Evolutionary conservation across 2,797 vertebrate genomes (phyloP), one percentile per base, ranked within the genome.

Genomic region (Cossypha polioptera): DNA sequence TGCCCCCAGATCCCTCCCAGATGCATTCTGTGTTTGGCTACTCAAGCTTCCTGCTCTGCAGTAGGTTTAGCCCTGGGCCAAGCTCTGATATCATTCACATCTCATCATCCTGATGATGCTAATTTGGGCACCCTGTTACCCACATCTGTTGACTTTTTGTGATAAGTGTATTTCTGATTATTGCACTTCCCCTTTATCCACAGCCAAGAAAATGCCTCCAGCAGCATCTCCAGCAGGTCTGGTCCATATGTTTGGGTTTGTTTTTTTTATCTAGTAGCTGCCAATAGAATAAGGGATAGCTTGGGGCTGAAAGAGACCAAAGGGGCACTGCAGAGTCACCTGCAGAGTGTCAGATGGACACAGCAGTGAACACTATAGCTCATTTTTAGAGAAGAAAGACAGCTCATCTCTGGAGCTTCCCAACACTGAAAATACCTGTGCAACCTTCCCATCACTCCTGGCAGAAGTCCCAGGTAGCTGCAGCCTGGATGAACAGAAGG

Each of bases 191-290:
- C 31, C 62, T 95, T 63, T 25, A 66, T 58, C 68, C 55, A 29
- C 33, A 59, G 82, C 86, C 76, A 93, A 86, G 69, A 43, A 90
- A 90, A 84, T 0, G 10, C 84, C 71, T 89, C 71, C 78, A 88
- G 69, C 61, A 95, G n/a, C 58, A 66, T 51, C 61, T 74, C 78
- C 81, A 95, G 58, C 58, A 83, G 42, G 42, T 9, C 58, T 69
- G 55, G 28, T 28, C 80, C 40, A 14, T 17, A 16, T 38, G 2
- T 40, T 43, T 58, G 62, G 61, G n/a, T 8, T 51, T 8, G 50
- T 8, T 35, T 48, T 16, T 16, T 25, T 22, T 47, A 43, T 13
- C 17, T 29, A 26, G 13, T 10, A 21, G 50, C 35, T 88, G 35
- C 28, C 65, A 42, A 54, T 7, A 85, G 67, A 61, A 17, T 29